Evolutionary conservation across 2,113 vertebrate genomes (phyloP).

Genomic region (Bostrychus sinensis): DNA sequence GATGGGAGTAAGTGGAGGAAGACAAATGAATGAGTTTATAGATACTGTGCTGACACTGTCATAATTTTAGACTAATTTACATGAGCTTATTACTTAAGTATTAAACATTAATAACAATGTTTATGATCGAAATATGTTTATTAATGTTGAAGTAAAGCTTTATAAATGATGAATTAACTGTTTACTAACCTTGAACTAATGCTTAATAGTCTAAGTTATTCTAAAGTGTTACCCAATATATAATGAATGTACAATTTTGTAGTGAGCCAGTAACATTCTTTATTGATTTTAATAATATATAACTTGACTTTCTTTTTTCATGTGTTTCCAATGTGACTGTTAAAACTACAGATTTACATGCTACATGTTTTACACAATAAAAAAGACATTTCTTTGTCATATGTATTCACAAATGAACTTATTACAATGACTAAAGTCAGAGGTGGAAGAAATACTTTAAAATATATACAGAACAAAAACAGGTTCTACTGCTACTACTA

Average conservation of each 20-base stretch:
- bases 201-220: too few relatives aligned
- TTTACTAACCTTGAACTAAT: too few relatives aligned
- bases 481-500: neutral
- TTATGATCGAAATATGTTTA: too few relatives aligned
- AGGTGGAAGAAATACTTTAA: neutral
- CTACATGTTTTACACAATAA: neutral
- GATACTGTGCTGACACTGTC: too few relatives aligned
- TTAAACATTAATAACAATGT: too few relatives aligned
- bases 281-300: conserved; percentile 27
- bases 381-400: neutral
- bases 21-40: too few relatives aligned
- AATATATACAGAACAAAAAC: neutral
- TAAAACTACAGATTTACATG: neutral
- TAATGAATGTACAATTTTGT: neutral
- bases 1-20: too few relatives aligned
- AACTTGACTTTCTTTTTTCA: conserved; percentile 9
- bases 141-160: too few relatives aligned
- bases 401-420: neutral
- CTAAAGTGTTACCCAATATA: too few relatives aligned
- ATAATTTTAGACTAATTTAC: too few relatives aligned
- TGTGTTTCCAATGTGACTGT: conserved; percentile 11
- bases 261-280: conserved; percentile 7
- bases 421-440: neutral
- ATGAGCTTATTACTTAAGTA: too few relatives aligned
- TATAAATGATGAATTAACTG: too few relatives aligned